Conservation (phyloP, 1,140 invertebrate species). For the Charaxes varanes region DNA sequence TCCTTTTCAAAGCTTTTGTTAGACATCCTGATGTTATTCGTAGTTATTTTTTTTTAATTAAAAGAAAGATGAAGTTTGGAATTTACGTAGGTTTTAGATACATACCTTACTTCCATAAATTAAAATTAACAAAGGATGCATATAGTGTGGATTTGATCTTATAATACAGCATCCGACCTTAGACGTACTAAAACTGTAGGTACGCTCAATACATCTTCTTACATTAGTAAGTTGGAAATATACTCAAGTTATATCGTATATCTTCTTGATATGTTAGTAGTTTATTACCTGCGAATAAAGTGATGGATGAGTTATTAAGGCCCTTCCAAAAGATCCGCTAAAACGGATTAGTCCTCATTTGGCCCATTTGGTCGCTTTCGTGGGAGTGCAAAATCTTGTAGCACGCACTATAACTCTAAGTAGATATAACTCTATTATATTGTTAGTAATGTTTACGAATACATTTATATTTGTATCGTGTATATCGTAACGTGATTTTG, state of each 20-base stretch:
- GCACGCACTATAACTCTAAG: constrained; percentile 21
- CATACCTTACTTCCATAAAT: no score
- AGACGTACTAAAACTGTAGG: no score
- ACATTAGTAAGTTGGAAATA: not conserved
- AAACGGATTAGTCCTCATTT: constrained; percentile 27
- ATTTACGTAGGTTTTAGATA: no score
- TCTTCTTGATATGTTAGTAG: not conserved
- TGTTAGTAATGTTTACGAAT: not conserved
- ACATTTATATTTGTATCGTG: no score
- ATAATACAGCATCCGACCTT: no score
- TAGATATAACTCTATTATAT: not conserved
- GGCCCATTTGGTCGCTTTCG: constrained; percentile 49
- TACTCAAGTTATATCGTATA: not conserved
- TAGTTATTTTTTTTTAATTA: no score
- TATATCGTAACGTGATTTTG: not conserved
- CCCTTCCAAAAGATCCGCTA: constrained; percentile 9
- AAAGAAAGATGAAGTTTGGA: no score
- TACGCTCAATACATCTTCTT: no score
- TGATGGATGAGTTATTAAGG: constrained; percentile 18
- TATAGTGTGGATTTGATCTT: no score
- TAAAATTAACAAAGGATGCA: no score
- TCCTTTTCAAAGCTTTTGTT: no score
- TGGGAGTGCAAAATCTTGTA: constrained; percentile 58
- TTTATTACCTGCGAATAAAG: constrained; percentile 2
- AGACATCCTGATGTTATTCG: no score